These are phyloP conservation scores for Protodeltote pygarga DNA, from an alignment of 2,888 invertebrate species.

Conservation along the genomic window DNA sequence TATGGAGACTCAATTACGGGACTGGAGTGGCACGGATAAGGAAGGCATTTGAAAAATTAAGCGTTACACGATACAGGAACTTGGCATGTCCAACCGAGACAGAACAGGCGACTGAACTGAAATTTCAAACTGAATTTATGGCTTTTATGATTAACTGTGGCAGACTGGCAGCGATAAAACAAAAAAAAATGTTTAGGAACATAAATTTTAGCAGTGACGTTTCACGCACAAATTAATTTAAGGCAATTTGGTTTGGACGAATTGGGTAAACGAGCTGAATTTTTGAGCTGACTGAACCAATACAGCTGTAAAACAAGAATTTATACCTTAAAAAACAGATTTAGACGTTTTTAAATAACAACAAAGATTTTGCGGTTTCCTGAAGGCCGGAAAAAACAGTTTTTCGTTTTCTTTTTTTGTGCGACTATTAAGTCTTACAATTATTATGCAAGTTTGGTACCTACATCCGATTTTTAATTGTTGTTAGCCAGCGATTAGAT, in stretches of 20 bases:
- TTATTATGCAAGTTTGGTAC: conserved; percentile 4
- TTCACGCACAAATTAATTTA: neutral
- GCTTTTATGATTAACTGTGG: conserved; percentile 43
- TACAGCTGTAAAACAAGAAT: too few species aligned
- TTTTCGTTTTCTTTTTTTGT: too few species aligned
- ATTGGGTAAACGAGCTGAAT: neutral
- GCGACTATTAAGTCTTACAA: neutral
- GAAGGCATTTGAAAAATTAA: conserved; percentile 23
- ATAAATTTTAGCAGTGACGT: conserved; percentile 26
- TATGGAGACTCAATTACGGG: conserved; percentile 46
- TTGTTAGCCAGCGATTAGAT: conserved; percentile 20
- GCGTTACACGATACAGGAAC: conserved; percentile 11
- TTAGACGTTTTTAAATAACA: too few species aligned
- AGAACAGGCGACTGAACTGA: conserved; percentile 25
- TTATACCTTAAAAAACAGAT: too few species aligned
- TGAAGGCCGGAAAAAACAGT: too few species aligned
- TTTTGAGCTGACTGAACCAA: neutral
- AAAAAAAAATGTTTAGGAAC: conserved; percentile 19
- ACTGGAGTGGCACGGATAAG: conserved; percentile 27
- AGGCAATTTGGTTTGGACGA: conserved; percentile 1
- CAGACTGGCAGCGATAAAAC: conserved; percentile 36
- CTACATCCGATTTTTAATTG: conserved; percentile 35
- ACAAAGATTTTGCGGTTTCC: too few species aligned
- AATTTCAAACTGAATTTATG: conserved; percentile 33
- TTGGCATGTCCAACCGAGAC: conserved; percentile 11